A percentile compares a stretch with the other conserved stretches of the same genome.
phyloP scores from a whole-genome alignment of 2,888 invertebrate genomes.

The Ochlodes sylvanus region DNA sequence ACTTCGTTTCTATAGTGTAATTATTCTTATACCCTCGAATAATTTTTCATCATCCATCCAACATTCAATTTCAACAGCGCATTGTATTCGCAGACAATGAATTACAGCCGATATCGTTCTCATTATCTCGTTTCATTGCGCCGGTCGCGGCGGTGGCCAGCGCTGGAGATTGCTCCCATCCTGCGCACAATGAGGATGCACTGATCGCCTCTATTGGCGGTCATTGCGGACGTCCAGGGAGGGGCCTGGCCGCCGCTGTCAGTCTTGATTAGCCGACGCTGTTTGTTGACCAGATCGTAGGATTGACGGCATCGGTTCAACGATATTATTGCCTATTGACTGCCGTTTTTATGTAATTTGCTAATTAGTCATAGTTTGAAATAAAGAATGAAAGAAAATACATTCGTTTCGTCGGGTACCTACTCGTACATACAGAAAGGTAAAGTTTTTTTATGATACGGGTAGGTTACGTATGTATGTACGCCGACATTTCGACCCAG shows the following conservation, averaged over 20 bases:
- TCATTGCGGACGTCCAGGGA: conserved; percentile 53
- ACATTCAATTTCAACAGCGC: no score
- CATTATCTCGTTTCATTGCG: background rate
- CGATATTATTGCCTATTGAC: background rate
- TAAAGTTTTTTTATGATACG: no score
- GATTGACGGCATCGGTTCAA: background rate
- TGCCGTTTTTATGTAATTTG: no score
- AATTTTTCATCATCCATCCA: no score
- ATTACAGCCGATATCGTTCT: background rate
- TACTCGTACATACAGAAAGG: no score
- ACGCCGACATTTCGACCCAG: no score
- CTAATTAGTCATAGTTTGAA: no score
- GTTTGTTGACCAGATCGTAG: conserved; percentile 48
- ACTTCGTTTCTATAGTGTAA: no score
- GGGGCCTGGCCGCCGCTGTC: conserved; percentile 47
- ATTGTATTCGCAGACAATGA: background rate
- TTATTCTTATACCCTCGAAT: no score
- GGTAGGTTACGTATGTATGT: no score
- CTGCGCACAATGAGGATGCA: conserved; percentile 76
- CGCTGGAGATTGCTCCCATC: conserved; percentile 55
- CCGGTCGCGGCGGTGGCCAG: conserved; percentile 32
- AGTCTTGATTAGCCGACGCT: conserved; percentile 53
- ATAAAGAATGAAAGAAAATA: no score
- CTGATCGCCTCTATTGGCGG: conserved; percentile 62
- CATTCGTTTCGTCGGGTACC: no score